A percentile compares a stretch with the other conserved stretches of the same genome.
Evolutionary conservation across 2,113 vertebrate species (phyloP).

Genomic region (Petaurus breviceps): DNA sequence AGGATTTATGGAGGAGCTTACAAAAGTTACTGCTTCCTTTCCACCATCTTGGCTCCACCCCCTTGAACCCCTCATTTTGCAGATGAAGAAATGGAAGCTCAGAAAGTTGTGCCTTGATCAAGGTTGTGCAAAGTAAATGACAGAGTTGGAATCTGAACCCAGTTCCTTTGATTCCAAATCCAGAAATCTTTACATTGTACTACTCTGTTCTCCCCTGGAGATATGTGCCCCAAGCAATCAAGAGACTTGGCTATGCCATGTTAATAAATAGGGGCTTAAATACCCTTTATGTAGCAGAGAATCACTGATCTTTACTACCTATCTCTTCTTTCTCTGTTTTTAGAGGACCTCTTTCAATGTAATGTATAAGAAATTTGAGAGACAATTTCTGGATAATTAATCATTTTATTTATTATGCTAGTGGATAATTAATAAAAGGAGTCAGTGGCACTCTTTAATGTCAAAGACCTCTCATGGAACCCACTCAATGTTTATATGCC

Average conservation of each 20-base stretch:
- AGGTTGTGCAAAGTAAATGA: neutral
- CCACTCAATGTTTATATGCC: too few species aligned
- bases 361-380: neutral
- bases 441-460: neutral
- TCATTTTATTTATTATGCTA: neutral
- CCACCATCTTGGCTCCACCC: too few species aligned
- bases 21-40: too few species aligned
- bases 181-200: neutral
- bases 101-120: neutral
- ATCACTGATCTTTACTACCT: neutral
- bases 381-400: neutral
- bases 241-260: neutral
- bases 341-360: neutral
- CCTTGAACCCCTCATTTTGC: neutral
- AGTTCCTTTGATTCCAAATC: neutral
- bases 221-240: neutral
- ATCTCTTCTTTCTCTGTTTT: neutral
- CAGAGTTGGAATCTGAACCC: neutral
- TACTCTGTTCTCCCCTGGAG: neutral
- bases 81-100: neutral
- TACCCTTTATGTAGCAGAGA: neutral
- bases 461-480: neutral
- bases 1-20: too few species aligned
- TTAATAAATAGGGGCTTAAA: neutral
- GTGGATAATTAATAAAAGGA: neutral